These are phyloP conservation scores for Lasioglossum albipes DNA, from an alignment of 1,140 invertebrate genomes.

Conservation along the genomic window DNA sequence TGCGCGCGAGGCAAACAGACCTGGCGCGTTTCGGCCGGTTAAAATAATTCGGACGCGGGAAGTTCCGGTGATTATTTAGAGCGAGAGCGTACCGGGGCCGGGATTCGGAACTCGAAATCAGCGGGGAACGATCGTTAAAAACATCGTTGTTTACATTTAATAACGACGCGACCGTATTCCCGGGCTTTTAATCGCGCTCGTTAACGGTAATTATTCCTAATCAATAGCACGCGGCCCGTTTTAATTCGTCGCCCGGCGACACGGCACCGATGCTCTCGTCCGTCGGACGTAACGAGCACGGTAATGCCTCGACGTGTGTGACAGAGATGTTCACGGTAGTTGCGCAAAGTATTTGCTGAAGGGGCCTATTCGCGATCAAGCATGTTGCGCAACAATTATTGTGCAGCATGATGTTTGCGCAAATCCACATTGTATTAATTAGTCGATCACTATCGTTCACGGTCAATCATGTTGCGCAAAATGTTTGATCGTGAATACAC, in stretches of 20 bases:
- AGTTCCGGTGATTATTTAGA: constrained; percentile 58
- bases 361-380: too few relatives aligned
- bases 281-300: too few relatives aligned
- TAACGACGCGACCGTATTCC: constrained; percentile 46
- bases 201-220: constrained; percentile 62
- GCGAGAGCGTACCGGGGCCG: constrained; percentile 35
- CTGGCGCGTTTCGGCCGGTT: constrained; percentile 46
- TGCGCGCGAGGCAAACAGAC: constrained; percentile 48
- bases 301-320: too few relatives aligned
- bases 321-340: too few relatives aligned
- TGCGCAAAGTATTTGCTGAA: too few relatives aligned
- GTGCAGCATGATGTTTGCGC: too few relatives aligned
- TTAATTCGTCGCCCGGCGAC: constrained; percentile 9
- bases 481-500: too few relatives aligned
- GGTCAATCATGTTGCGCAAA: too few relatives aligned
- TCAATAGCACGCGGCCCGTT: constrained; percentile 23
- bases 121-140: constrained; percentile 49
- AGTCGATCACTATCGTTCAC: too few relatives aligned
- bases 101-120: constrained; percentile 47
- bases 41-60: constrained; percentile 56
- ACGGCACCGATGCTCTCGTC: too few relatives aligned
- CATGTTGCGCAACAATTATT: too few relatives aligned
- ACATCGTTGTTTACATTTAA: constrained; percentile 63
- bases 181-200: constrained; percentile 56
- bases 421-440: too few relatives aligned